These are phyloP conservation scores for Ophioderma brevispina DNA, from an alignment of 35 echinoderm and acorn worm species.

Conservation along the genomic window DNA sequence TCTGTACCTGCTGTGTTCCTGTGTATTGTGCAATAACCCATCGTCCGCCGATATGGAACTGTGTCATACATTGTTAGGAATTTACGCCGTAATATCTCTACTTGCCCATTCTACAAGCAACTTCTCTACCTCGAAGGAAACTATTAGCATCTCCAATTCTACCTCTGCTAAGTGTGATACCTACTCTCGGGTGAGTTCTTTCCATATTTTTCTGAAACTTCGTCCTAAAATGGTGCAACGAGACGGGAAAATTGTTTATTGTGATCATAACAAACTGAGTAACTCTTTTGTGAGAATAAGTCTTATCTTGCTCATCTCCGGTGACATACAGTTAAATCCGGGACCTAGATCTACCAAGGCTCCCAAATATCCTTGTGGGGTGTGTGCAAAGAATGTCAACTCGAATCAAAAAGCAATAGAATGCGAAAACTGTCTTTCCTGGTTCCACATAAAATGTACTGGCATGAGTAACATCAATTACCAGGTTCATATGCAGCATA, in stretches of 20 bases:
- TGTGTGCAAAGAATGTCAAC: slow-evolving; percentile 48
- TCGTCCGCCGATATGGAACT: neutral
- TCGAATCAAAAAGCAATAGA: slow-evolving; percentile 60
- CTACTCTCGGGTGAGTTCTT: neutral
- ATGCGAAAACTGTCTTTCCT: too few species aligned
- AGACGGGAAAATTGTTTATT: too few species aligned
- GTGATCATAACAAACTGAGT: neutral
- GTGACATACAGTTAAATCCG: slow-evolving; percentile 54
- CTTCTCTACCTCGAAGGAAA: neutral
- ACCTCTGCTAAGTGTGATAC: too few species aligned
- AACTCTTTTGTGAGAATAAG: neutral
- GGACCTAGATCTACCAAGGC: slow-evolving; percentile 1
- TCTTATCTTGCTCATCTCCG: neutral
- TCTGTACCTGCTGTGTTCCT: too few species aligned
- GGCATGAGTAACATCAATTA: too few species aligned
- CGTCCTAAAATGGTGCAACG: neutral
- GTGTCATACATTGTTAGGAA: neutral
- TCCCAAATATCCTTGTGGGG: slow-evolving; percentile 56
- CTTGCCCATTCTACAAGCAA: neutral
- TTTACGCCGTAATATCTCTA: neutral
- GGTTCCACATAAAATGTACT: too few species aligned
- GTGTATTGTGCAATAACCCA: too few species aligned
- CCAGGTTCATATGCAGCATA: too few species aligned
- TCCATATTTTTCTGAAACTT: neutral
- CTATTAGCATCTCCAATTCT: neutral